A percentile compares a stretch with the other conserved stretches of the same genome.
These are phyloP conservation scores for Spheniscus mendiculus DNA, from an alignment of 2,113 vertebrate genomes.

Conservation along the genomic window DNA sequence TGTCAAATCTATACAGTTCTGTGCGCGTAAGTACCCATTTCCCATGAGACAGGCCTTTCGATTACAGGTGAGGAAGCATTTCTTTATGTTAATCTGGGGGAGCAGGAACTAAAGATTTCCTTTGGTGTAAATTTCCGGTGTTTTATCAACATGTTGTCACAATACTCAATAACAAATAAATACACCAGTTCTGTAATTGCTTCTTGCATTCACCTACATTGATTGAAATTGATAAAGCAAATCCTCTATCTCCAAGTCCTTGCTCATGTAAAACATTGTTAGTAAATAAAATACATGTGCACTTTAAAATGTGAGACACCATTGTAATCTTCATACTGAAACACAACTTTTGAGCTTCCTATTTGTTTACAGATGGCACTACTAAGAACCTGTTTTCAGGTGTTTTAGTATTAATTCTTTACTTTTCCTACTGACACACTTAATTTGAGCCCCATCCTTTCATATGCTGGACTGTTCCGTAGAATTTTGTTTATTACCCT, in stretches of 20 bases:
- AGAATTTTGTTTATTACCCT: background rate
- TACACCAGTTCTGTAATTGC: conserved; percentile 26
- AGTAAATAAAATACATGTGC: background rate
- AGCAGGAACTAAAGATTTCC: conserved; percentile 39
- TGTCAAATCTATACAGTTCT: background rate
- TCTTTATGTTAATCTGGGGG: background rate
- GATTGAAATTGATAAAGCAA: background rate
- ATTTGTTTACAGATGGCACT: background rate
- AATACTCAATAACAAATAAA: conserved; percentile 42
- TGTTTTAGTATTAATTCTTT: background rate
- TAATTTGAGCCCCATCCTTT: background rate
- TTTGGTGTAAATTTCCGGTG: background rate
- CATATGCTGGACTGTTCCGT: background rate
- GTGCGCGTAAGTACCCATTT: background rate
- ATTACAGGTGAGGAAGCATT: background rate
- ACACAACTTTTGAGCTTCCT: background rate
- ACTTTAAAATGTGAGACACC: background rate
- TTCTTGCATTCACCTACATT: background rate
- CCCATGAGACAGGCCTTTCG: background rate
- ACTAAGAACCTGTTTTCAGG: background rate
- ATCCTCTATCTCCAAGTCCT: background rate
- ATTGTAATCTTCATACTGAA: background rate
- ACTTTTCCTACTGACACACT: background rate
- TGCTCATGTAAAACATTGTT: background rate
- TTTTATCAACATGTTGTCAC: conserved; percentile 18